Conservation (phyloP, 1,140 invertebrate genomes). For the Neoseiulus cucumeris region DNA sequence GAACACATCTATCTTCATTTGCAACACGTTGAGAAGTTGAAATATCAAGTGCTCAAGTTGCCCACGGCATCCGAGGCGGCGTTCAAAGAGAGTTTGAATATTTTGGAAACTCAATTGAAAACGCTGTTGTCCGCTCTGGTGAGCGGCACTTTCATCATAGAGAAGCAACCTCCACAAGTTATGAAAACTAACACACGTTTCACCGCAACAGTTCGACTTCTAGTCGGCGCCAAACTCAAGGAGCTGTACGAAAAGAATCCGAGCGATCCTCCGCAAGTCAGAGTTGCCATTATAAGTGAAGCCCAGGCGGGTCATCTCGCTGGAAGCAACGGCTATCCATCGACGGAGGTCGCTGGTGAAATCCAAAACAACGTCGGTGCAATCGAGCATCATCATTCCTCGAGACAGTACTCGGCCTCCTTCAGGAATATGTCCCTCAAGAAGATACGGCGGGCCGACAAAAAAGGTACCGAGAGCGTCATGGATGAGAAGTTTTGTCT, state of each 20-base stretch:
- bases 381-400: constrained; percentile 81
- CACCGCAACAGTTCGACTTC: constrained; percentile 65
- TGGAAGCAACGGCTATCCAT: constrained; percentile 35
- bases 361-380: constrained; percentile 80
- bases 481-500: constrained; percentile 95
- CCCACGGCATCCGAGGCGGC: constrained; percentile 39
- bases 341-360: constrained; percentile 57
- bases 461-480: constrained; percentile 42
- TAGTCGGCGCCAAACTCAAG: constrained; percentile 78
- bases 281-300: constrained; percentile 42
- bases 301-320: constrained; percentile 59
- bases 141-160: constrained; percentile 75
- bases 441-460: constrained; percentile 74
- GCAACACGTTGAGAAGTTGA: constrained; percentile 58
- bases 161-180: constrained; percentile 91
- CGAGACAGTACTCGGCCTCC: constrained; percentile 44
- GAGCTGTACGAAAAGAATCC: constrained; percentile 73
- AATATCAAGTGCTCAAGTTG: constrained; percentile 42
- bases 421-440: constrained; percentile 52
- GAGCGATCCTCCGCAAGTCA: constrained; percentile 69
- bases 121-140: constrained; percentile 17
- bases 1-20: constrained; percentile 70
- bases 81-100: constrained; percentile 38
- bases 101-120: constrained; percentile 36
- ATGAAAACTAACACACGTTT: constrained; percentile 94